Percentiles rank a stretch among this genome's conserved stretches.
Evolutionary conservation across 92 coral and sea anemone species (phyloP).

Genomic region (Epizoanthus stellaris): DNA sequence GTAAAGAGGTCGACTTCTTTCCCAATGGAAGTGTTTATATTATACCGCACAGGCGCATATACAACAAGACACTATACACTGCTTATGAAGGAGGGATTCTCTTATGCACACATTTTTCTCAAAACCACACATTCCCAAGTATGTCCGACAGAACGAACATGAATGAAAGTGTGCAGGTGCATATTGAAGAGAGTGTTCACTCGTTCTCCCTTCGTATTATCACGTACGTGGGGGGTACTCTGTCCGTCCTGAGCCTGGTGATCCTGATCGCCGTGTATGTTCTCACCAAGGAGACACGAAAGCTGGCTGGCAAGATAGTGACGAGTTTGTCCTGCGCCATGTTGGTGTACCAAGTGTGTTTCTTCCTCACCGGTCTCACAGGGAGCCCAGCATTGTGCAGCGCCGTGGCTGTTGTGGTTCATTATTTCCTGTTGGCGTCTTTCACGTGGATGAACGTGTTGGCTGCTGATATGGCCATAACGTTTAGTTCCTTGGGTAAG

Average conservation of each 20-base stretch:
- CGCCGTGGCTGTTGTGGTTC: too few relatives aligned
- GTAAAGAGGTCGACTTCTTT: background rate
- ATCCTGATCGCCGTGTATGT: conserved; percentile 8
- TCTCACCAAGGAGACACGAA: too few relatives aligned
- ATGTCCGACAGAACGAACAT: background rate
- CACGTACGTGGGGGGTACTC: conserved; percentile 17
- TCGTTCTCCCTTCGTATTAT: background rate
- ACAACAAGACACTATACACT: background rate
- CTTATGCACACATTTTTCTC: conserved; percentile 12
- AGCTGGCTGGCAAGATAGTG: too few relatives aligned
- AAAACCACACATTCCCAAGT: background rate
- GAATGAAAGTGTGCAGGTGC: background rate
- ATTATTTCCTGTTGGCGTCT: too few relatives aligned
- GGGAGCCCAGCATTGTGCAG: too few relatives aligned
- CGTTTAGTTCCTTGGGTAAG: too few relatives aligned
- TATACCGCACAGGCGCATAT: background rate
- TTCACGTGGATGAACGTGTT: too few relatives aligned
- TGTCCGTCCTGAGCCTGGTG: background rate
- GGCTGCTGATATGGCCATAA: too few relatives aligned
- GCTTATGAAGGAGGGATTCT: background rate
- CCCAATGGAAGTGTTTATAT: conserved; percentile 17
- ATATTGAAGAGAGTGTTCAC: background rate
- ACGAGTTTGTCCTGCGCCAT: too few relatives aligned
- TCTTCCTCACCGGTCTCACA: too few relatives aligned
- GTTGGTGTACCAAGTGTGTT: too few relatives aligned